Base-by-base conservation (phyloP, 2,113 vertebrate species). In the Petaurus breviceps region DNA sequence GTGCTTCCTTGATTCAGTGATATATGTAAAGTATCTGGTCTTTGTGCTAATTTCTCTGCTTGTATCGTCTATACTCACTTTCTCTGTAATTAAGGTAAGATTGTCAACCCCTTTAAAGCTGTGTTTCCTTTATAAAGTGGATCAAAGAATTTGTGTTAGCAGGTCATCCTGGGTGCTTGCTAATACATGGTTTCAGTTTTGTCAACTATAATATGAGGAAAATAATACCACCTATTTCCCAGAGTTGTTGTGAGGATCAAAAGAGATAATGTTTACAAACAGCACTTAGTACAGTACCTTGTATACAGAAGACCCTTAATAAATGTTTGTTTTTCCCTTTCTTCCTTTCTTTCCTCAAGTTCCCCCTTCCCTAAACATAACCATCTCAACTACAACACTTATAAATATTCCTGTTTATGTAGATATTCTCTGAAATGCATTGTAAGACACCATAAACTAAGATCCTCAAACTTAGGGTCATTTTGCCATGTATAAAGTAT, bases 361-460 rank as follows among this genome's bases (percentile, higher is more conserved):
- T 61, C 26, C 9, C 10, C 54, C 54, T 55, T 55, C 25, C 54
- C 54, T 25, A 55, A 26, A 55, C 54, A 55, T 55, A 55, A 51
- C 26, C 55, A 31, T 61, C 26, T 61, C 55, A 61, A 61, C 9
- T 16, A 5, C 31, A 37, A 77, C 37, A 77, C 61, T 77, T 16
- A 77, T 77, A 31, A 0, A 77, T 6, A 6, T 77, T 77, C 31
- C 12, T n/a, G 19, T 93, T 57, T 91, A 46, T 54, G 37, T n/a
- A 90, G 25, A 90, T 43, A 2, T 1, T 77, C 51, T 90, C 43
- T 90, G 8, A 94, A 16, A 77, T 49, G 7, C 46, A 94, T 46
- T 31, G 12, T 31, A 97, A 94, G 49, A 55, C 23, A n/a, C 22
- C 37, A 90, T 89, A 92, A 96, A 4, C 31, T 91, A 43, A 51